Evolutionary conservation across 1,140 invertebrate species (phyloP), one percentile per base, ranked within the genome.

Genomic region (Trichoplusia ni): DNA sequence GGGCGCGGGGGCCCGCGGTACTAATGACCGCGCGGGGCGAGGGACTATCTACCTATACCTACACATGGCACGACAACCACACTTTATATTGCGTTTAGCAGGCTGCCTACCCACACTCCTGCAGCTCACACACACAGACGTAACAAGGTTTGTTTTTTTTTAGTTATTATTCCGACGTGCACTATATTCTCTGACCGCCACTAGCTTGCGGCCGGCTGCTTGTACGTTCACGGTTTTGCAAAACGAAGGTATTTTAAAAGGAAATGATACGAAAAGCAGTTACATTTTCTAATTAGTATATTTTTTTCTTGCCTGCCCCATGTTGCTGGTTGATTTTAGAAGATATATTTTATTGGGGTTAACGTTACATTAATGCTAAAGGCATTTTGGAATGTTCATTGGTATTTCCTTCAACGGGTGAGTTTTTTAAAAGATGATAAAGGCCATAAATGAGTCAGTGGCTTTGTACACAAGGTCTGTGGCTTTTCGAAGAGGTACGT

Each of bases 61-160:
- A 85, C 75, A 79, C 73, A 82, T 71, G 76, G 71, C 77, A 82
- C 79, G 79, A 83, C 82, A 85, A 87, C 82, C 84, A 80, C 84
- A 86, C 85, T 90, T 87, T 89, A 87, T 89, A 86, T 90, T 90
- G 83, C 83, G 82, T 86, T 86, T 89, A 86, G 82, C 79, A 76
- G 73, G 71, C 85, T 83, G 74, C 81, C 77, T 81, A 85, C 85
- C 75, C 84, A 85, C 83, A 86, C 82, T 76, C 71, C 64, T 64
- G 66, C 42, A 73, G 72, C 68, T 67, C 72, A 76, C 73, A 79
- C 81, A 82, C 75, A 79, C 71, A 79, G 72, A 77, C 64, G 53
- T 64, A 72, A 38, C 67, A 71, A 68, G 66, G 70, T 62, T 78
- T 71, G 63, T 73, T 64, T 79, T 81, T 84, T 86, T 84, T 86